Evolutionary conservation across 1,140 invertebrate genomes (phyloP).

Genomic region (Trissolcus basalis): DNA sequence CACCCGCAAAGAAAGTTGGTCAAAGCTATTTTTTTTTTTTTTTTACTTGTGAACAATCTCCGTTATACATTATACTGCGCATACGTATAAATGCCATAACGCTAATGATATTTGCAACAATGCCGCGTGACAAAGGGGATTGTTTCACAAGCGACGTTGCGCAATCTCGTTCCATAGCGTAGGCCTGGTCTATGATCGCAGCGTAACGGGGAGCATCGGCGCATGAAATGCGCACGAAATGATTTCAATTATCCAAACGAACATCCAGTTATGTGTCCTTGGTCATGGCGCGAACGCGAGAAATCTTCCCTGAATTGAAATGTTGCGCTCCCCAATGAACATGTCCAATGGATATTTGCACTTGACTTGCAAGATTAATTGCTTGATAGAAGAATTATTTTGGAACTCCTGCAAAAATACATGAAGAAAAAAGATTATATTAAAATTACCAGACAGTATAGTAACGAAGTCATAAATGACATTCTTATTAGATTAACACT

Average conservation of each 20-base stretch:
- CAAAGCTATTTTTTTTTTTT: conserved; percentile 27
- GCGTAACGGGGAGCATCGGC: conserved; percentile 61
- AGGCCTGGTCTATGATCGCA: conserved; percentile 63
- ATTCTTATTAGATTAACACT: no score
- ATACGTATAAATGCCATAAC: conserved; percentile 58
- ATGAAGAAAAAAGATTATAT: no score
- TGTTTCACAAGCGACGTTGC: conserved; percentile 61
- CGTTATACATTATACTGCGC: conserved; percentile 21
- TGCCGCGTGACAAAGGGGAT: conserved; percentile 60
- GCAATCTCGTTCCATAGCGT: conserved; percentile 63
- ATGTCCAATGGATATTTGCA: conserved; percentile 64
- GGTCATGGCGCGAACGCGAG: conserved; percentile 14
- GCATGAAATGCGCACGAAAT: conserved; percentile 69
- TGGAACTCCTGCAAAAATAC: background rate
- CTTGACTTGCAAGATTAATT: conserved; percentile 67
- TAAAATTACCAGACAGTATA: no score
- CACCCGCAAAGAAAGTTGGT: background rate
- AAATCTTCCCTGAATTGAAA: conserved; percentile 53
- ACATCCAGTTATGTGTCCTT: conserved; percentile 51
- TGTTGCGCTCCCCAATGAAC: conserved; percentile 56
- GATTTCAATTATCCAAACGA: conserved; percentile 73
- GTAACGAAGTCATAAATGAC: no score
- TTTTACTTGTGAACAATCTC: conserved; percentile 20
- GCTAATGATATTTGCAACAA: conserved; percentile 68
- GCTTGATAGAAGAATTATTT: conserved; percentile 37